phyloP scores from a whole-genome alignment of 2,113 vertebrate genomes.

The Murina feae region DNA sequence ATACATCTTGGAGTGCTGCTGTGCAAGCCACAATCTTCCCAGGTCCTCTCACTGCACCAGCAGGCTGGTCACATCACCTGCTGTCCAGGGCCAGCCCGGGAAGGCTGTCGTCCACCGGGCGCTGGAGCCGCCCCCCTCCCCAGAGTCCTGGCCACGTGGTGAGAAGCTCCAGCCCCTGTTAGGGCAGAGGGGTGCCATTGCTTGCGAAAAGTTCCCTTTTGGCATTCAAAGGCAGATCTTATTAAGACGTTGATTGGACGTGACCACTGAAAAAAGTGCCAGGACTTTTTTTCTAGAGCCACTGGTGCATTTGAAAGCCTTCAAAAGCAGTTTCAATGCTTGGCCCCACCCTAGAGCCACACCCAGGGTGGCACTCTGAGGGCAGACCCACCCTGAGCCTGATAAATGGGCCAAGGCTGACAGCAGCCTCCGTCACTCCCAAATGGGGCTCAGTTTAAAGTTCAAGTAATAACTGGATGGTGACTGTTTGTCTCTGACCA shows the following conservation, averaged over 20 bases:
- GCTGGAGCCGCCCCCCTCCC: not conserved
- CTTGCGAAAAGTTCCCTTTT: conserved; percentile 58
- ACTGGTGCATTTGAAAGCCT: conserved; percentile 50
- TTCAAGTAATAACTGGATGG: conserved; percentile 78
- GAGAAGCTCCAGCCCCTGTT: rapidly evolving
- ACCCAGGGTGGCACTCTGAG: conserved; percentile 57
- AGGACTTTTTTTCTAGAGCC: conserved; percentile 38
- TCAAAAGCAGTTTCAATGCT: conserved; percentile 24
- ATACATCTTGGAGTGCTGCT: not conserved
- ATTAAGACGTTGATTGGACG: conserved; percentile 60
- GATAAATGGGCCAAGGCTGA: conserved; percentile 48
- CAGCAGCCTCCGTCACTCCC: conserved; percentile 60
- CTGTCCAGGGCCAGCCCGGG: not conserved
- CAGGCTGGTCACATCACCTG: not conserved
- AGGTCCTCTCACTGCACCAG: not conserved
- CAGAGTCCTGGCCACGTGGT: rapidly evolving
- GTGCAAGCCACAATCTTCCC: not conserved
- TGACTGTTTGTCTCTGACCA: conserved; percentile 84
- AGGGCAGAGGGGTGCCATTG: rapidly evolving
- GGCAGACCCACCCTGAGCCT: conserved; percentile 32
- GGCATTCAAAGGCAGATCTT: conserved; percentile 56
- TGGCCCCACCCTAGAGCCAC: conserved; percentile 69
- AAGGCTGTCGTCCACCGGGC: too few species aligned
- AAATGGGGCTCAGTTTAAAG: conserved; percentile 75
- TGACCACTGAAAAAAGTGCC: not conserved